Base-by-base conservation (phyloP, 1,140 invertebrate species). In the Acromyrmex heyeri region DNA sequence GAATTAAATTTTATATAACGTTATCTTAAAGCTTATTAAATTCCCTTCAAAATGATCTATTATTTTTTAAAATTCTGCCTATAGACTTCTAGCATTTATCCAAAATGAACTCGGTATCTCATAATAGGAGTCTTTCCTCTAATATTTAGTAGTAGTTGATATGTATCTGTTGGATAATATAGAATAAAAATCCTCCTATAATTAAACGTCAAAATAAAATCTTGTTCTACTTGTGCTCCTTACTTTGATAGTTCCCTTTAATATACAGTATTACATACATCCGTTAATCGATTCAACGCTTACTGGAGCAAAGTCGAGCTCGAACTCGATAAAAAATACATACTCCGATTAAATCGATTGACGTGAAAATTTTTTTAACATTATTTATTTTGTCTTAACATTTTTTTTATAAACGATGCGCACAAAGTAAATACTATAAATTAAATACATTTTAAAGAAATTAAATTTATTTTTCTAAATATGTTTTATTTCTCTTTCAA, bases 251-350 rank as follows among this genome's bases (percentile, higher is more conserved):
- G 10, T 18, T 77, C 24, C 6, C 18, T 65, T 50, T 78, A 64
- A n/a, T 50, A 27, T 65, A 34, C 14, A 16, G 18, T 57, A 34
- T 57, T 34, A 73, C 38, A 50, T 8, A 69, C 65, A 27, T n/a
- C 27, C 18, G 18, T 44, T 65, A 64, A 57, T 21, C 59, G 59
- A 77, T 77, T 77, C 38, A 24, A n/a, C 21, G 38, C 59, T 77
- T 65, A 78, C 18, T 78, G 18, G 76, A 21, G 24, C 59, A 78
- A 78, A 78, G 76, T 78, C 57, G 18, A 53, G 44, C 0, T 18
- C 10, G 24, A 62, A 64, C 14, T 78, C 61, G 24, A 18, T 50
- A 64, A 78, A 78, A 61, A 78, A 30, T 64, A 27, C 10, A 44
- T 10, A 50, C 10, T 62, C 8, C 0, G n/a, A 65, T 50, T 48